Percentiles rank a stretch among this genome's conserved stretches.
Evolutionary conservation across 1,140 invertebrate genomes (phyloP).

Genomic region (Planococcus citri): DNA sequence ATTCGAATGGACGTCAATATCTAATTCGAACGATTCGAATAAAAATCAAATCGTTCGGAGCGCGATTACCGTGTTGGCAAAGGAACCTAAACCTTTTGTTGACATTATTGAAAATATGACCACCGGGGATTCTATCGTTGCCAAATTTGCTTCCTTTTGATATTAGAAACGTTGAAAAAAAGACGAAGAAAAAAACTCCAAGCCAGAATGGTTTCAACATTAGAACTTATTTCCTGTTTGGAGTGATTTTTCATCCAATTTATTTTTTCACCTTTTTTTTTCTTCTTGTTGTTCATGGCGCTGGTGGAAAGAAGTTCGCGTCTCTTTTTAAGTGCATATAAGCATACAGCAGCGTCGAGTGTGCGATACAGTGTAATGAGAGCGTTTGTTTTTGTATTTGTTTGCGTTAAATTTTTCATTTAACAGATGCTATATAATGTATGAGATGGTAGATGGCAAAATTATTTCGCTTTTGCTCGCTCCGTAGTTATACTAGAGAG

Average conservation of each 20-base stretch:
- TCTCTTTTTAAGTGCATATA: too few relatives aligned
- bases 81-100: neutral
- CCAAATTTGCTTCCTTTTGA: neutral
- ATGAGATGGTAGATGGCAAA: neutral
- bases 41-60: neutral
- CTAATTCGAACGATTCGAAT: neutral
- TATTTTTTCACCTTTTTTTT: neutral
- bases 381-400: neutral
- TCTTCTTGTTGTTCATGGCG: neutral
- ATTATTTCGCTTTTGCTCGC: neutral
- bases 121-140: neutral
- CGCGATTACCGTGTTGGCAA: neutral
- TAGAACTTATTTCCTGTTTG: neutral
- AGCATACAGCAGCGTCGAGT: too few relatives aligned
- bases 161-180: neutral
- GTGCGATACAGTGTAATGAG: neutral
- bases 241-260: neutral
- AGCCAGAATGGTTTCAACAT: neutral
- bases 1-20: neutral
- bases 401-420: neutral
- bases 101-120: constrained; percentile 7
- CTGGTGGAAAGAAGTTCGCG: too few relatives aligned
- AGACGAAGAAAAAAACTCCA: too few relatives aligned
- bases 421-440: neutral
- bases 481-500: neutral